phyloP scores from a whole-genome alignment of 2,888 invertebrate species.

The Protodeltote pygarga region DNA sequence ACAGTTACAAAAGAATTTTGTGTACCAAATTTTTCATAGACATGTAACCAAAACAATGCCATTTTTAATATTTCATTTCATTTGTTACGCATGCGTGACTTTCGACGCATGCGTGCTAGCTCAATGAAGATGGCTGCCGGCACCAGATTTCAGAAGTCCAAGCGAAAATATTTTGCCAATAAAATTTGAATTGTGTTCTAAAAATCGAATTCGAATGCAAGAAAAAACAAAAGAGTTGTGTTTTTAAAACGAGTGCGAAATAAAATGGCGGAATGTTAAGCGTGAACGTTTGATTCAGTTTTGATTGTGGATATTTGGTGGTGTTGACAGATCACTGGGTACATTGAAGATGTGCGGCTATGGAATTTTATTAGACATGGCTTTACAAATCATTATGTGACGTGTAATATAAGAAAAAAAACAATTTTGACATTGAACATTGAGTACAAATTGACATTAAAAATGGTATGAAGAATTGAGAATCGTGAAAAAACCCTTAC shows the following conservation, averaged over 20 bases:
- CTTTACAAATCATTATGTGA: not conserved
- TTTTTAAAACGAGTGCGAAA: not conserved
- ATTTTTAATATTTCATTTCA: conserved; percentile 54
- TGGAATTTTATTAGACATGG: conserved; percentile 47
- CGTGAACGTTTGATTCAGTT: conserved; percentile 5
- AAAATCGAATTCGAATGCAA: conserved; percentile 12
- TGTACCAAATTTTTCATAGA: conserved; percentile 30
- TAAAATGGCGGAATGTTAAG: not conserved
- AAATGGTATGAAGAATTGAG: too few relatives aligned
- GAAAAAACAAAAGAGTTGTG: conserved; percentile 9
- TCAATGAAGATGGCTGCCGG: conserved; percentile 67
- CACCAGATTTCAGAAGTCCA: conserved; percentile 56
- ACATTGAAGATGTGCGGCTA: conserved; percentile 64
- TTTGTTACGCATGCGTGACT: conserved; percentile 65
- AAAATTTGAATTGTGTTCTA: conserved; percentile 49
- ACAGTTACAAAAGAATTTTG: conserved; percentile 8
- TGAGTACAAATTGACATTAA: not conserved
- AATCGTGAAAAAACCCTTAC: too few relatives aligned
- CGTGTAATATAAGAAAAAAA: not conserved
- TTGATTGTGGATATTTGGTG: conserved; percentile 32
- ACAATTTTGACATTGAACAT: not conserved
- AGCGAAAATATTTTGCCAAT: conserved; percentile 60
- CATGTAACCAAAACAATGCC: conserved; percentile 54
- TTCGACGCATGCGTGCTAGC: conserved; percentile 64
- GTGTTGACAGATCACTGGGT: conserved; percentile 71